Conservation (phyloP, 2,797 vertebrate genomes). For the Sebastes kiyomatsui region DNA sequence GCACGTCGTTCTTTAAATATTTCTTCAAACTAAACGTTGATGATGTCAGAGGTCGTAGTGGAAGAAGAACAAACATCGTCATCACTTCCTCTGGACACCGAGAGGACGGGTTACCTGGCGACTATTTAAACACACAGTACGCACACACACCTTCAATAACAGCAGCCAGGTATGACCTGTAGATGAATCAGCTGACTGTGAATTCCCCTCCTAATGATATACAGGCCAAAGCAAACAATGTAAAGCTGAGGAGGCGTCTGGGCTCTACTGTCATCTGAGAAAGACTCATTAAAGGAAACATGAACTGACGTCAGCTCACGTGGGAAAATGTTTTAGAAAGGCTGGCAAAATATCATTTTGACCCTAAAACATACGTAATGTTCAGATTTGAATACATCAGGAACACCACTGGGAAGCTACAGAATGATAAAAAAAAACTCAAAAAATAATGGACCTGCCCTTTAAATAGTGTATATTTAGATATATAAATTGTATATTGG, state of each 20-base stretch:
- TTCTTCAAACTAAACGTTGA: background rate
- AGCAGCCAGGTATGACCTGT: background rate
- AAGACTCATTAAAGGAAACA: too few relatives aligned
- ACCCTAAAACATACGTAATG: too few relatives aligned
- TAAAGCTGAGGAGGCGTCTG: background rate
- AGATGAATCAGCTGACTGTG: background rate
- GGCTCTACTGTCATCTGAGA: background rate
- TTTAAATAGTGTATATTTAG: too few relatives aligned
- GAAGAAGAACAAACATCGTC: conserved; percentile 15
- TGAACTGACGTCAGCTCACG: too few relatives aligned
- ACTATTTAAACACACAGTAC: background rate
- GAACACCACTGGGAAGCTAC: too few relatives aligned
- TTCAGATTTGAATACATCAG: too few relatives aligned
- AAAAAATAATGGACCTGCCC: too few relatives aligned
- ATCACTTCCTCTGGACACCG: background rate
- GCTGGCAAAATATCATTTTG: accelerated
- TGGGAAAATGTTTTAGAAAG: too few relatives aligned
- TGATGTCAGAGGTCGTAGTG: background rate
- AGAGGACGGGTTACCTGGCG: background rate
- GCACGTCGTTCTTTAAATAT: background rate
- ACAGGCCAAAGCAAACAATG: conserved; percentile 4
- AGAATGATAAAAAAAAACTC: too few relatives aligned
- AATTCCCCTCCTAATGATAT: conserved; percentile 40
- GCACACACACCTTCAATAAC: background rate
- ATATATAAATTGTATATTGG: too few relatives aligned